Evolutionary conservation across 2,113 vertebrate genomes (phyloP), one percentile per base, ranked within the genome.

Genomic region (Mastomys natalensis): DNA sequence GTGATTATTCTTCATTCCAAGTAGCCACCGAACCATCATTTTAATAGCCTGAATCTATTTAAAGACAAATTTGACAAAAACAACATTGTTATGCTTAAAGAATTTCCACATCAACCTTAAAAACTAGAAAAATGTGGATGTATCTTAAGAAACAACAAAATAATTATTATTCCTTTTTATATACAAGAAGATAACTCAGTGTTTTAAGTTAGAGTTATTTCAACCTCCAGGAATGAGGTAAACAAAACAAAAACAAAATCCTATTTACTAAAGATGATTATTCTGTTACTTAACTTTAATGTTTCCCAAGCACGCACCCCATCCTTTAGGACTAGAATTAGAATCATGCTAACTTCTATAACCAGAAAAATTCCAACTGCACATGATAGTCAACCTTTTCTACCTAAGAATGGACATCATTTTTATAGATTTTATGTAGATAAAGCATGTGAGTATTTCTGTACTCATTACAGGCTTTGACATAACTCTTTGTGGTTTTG

Each of bases 1-100:
- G 98, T 99, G 99, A 97, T 99, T 99, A 98, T 99, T 99, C 98
- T 99, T 99, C 98, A 99, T 99, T 95, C 99, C 99, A 55, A 99
- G 97, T 90, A 99, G 98, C 99, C 99, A 99, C 76, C 99, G 99
- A 97, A 99, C 99, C 99, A 99, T 99, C 99, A 99, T 99, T 98
- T 99, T 99, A 97, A 99, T 99, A 85, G 99, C 99, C 96, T 99
- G 99, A 94, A 99, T 99, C 99, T 98, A 93, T 95, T 99, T 95
- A 90, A 97, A 96, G 74, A 98, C 66, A 96, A 85, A 62, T 48
- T 48, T 55, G 1, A 95, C 37, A 96, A 31, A 53, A 94, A 94
- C 60, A 89, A 86, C 62, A 94, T 11, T 91, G 58, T 19, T 78
- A 87, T 48, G 80, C 72, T 95, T 84, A 73, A 96, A 95, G 21